phyloP scores from a whole-genome alignment of 1,140 invertebrate species.

The Eurosta solidaginis region DNA sequence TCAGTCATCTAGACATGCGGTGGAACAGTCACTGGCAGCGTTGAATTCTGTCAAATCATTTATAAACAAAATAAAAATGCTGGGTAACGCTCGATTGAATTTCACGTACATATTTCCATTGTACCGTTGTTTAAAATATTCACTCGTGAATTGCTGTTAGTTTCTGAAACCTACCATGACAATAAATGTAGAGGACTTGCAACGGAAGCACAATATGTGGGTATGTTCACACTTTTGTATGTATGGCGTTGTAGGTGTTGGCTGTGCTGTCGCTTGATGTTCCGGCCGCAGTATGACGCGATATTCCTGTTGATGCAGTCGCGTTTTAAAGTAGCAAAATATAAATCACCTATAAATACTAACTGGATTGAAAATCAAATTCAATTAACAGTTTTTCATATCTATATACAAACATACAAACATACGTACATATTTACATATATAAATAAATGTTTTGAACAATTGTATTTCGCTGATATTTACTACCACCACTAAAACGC shows the following conservation, averaged over 20 bases:
- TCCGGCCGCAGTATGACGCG: neutral
- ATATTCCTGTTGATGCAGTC: neutral
- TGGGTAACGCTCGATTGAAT: neutral
- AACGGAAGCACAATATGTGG: neutral
- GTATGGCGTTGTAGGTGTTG: too few relatives aligned
- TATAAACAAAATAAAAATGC: neutral
- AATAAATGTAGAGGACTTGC: neutral
- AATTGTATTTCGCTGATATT: too few relatives aligned
- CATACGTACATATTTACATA: too few relatives aligned
- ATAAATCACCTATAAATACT: constrained; percentile 5
- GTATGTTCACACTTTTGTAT: neutral
- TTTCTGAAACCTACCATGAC: neutral
- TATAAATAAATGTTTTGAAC: too few relatives aligned
- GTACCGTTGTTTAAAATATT: neutral
- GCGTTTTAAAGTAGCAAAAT: neutral
- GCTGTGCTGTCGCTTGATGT: neutral
- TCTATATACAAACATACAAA: too few relatives aligned
- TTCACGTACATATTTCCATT: constrained; percentile 1
- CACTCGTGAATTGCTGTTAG: neutral
- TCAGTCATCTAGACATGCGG: neutral
- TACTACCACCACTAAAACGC: neutral
- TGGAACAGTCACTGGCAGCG: neutral
- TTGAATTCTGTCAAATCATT: neutral
- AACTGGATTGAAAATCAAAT: neutral
- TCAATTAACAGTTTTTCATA: neutral